Percentiles rank a stretch among this genome's conserved stretches.
Conservation (phyloP, 2,888 invertebrate genomes). For the Agrotis exclamationis region DNA sequence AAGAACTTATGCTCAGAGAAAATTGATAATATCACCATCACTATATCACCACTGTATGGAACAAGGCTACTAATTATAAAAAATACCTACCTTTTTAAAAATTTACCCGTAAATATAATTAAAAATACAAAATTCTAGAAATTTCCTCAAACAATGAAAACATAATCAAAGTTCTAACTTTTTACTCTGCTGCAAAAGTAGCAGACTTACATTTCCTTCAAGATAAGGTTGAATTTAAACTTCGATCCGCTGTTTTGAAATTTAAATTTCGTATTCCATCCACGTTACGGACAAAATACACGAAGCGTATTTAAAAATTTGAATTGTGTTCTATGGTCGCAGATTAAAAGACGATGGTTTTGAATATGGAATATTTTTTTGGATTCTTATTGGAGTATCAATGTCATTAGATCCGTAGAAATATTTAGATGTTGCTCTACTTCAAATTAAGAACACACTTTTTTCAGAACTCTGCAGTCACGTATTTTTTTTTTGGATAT, state of each 20-base stretch:
- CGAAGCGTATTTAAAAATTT: slow-evolving; percentile 15
- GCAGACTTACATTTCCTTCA: slow-evolving; percentile 13
- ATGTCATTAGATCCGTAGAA: too few species aligned
- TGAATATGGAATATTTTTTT: slow-evolving; percentile 36
- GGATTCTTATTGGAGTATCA: not conserved
- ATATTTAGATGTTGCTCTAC: too few species aligned
- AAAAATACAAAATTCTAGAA: not conserved
- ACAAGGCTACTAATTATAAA: too few species aligned
- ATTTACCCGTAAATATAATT: too few species aligned
- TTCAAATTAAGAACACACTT: too few species aligned
- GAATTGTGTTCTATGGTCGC: slow-evolving; percentile 1
- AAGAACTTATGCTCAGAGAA: too few species aligned
- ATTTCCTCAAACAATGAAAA: not conserved
- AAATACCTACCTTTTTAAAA: too few species aligned
- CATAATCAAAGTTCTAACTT: not conserved
- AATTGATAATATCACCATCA: too few species aligned
- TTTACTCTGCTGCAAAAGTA: not conserved
- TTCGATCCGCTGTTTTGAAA: slow-evolving; percentile 38
- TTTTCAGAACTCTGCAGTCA: too few species aligned
- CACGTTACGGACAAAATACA: slow-evolving; percentile 25
- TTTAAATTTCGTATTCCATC: slow-evolving; percentile 49
- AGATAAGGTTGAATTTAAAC: slow-evolving; percentile 31
- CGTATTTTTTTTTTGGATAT: too few species aligned
- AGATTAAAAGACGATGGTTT: slow-evolving; percentile 1
- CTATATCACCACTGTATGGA: too few species aligned